Conservation (phyloP, 2,113 vertebrate genomes). For the Callorhinus ursinus region DNA sequence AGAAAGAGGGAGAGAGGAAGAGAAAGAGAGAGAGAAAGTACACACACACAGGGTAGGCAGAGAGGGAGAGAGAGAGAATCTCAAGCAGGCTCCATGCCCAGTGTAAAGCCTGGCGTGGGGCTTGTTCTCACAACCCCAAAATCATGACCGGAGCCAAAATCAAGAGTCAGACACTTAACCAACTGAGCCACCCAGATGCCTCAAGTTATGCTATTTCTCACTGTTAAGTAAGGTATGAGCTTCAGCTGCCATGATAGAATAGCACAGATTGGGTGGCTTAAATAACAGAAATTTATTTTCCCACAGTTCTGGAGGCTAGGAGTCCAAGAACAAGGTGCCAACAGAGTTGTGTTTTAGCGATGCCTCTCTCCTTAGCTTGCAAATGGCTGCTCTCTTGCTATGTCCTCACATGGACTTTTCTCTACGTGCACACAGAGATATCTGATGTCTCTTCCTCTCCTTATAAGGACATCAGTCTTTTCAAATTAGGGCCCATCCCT, state of each 20-base stretch:
- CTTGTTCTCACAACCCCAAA: neutral
- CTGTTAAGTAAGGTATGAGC: neutral
- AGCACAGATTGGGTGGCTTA: neutral
- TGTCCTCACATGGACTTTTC: neutral
- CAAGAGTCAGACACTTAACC: neutral
- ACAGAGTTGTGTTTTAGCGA: neutral
- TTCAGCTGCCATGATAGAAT: neutral
- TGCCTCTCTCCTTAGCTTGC: neutral
- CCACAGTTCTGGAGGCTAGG: neutral
- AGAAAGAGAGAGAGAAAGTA: neutral
- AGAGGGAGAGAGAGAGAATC: neutral
- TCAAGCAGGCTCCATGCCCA: neutral
- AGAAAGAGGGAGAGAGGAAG: neutral
- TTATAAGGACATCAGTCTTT: neutral
- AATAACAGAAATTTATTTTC: neutral
- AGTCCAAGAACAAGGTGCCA: neutral
- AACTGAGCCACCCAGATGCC: neutral
- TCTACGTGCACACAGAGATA: neutral
- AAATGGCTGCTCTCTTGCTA: accelerated
- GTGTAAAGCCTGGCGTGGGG: neutral
- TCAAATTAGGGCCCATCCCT: neutral
- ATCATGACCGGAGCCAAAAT: neutral
- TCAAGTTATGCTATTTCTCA: neutral
- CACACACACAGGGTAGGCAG: neutral
- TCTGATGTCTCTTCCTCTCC: neutral